These are phyloP conservation scores for Halcyon badia DNA, from an alignment of 2,797 vertebrate genomes.

Conservation along the genomic window DNA sequence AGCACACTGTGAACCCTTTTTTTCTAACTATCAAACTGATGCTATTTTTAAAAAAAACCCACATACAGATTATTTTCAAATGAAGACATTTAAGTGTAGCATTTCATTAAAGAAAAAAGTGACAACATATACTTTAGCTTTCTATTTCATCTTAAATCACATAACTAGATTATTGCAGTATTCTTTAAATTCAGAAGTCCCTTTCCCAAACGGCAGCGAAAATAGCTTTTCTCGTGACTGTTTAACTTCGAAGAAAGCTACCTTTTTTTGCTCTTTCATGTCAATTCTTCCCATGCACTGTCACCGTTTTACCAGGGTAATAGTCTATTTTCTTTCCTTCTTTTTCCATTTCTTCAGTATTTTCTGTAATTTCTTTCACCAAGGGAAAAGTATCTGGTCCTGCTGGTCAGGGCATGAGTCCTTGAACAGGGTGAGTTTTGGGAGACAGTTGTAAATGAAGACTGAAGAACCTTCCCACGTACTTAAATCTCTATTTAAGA, in stretches of 20 bases:
- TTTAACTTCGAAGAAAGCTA: slow-evolving; percentile 61
- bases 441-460: background rate
- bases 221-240: slow-evolving; percentile 75
- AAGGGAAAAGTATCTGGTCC: background rate
- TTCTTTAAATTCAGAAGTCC: slow-evolving; percentile 73
- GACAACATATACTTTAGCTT: slow-evolving; percentile 75
- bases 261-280: slow-evolving; percentile 57
- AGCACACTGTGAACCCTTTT: slow-evolving; percentile 46
- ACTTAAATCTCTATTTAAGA: background rate
- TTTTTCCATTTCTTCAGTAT: slow-evolving; percentile 3
- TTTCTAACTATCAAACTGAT: slow-evolving; percentile 38
- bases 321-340: slow-evolving; percentile 50
- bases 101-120: slow-evolving; percentile 64
- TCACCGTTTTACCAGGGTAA: slow-evolving; percentile 59
- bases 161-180: slow-evolving; percentile 60
- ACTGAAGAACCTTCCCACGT: background rate
- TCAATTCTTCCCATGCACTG: slow-evolving; percentile 71
- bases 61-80: slow-evolving; percentile 62
- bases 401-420: background rate
- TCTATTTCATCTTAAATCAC: slow-evolving; percentile 67
- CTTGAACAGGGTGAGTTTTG: background rate
- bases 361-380: background rate
- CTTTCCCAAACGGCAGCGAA: slow-evolving; percentile 50
- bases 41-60: slow-evolving; percentile 67
- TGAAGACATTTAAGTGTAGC: slow-evolving; percentile 52